These are phyloP conservation scores for Myzus persicae DNA, from an alignment of 1,140 invertebrate species.

Conservation along the genomic window DNA sequence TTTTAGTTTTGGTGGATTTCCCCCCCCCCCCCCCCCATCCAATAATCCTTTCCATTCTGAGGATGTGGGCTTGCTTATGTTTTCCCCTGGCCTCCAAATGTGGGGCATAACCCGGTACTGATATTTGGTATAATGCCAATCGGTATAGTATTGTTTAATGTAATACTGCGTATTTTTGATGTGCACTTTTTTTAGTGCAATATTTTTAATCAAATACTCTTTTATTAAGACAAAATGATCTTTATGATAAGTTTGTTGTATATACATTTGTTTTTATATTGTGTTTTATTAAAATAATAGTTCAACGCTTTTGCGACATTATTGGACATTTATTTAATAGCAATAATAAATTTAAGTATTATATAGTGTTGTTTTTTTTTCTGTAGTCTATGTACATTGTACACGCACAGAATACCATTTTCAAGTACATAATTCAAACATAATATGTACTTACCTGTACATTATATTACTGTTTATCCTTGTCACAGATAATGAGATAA, in stretches of 20 bases:
- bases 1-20: no score
- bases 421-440: not conserved
- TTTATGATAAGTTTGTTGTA: not conserved
- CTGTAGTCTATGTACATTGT: not conserved
- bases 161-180: not conserved
- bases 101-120: not conserved
- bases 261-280: not conserved
- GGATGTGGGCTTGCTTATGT: not conserved
- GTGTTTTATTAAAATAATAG: not conserved
- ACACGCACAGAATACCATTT: not conserved
- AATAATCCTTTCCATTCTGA: not conserved
- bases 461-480: not conserved
- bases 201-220: not conserved
- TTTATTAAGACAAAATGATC: not conserved
- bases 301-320: not conserved
- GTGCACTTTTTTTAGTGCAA: not conserved
- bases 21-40: no score
- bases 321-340: not conserved
- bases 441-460: not conserved
- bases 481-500: not conserved
- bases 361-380: not conserved
- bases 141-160: not conserved
- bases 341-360: not conserved
- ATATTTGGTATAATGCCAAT: not conserved
- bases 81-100: not conserved